Evolutionary conservation across 2,113 vertebrate genomes (phyloP).

Genomic region (Henicopernis longicauda): DNA sequence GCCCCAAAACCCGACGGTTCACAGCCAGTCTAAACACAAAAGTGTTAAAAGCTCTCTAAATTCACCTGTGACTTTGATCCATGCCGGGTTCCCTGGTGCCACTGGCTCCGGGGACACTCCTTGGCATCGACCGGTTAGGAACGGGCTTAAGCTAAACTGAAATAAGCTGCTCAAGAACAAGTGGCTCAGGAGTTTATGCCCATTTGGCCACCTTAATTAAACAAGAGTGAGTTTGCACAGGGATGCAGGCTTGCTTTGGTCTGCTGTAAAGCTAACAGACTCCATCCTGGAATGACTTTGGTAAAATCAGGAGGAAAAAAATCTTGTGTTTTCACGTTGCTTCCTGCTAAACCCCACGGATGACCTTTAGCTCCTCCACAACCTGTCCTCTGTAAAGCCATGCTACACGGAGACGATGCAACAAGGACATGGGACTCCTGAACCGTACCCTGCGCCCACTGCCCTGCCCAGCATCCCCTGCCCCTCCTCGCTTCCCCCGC

Average conservation of each 20-base stretch:
- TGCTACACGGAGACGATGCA: fast-evolving
- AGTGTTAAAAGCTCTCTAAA: too few species aligned
- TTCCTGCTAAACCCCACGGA: neutral
- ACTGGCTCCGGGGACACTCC: neutral
- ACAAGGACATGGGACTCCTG: fast-evolving
- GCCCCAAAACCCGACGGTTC: fast-evolving
- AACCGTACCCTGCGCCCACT: neutral
- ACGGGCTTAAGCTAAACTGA: neutral
- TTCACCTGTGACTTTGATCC: neutral
- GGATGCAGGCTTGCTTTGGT: too few species aligned
- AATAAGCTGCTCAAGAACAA: neutral
- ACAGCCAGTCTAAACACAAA: neutral
- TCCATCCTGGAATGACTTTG: neutral
- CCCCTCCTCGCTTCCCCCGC: neutral
- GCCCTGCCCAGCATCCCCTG: neutral
- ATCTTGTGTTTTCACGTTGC: neutral
- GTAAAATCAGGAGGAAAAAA: neutral
- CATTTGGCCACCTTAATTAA: neutral
- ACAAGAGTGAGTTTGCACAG: neutral
- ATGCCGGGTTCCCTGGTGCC: neutral
- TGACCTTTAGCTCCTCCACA: neutral
- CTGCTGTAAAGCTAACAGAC: neutral
- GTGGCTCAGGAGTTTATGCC: neutral
- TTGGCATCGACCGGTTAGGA: neutral
- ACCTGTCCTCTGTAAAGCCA: neutral